Conservation (phyloP, 2,888 invertebrate genomes). For the Lucinisca nassula region DNA sequence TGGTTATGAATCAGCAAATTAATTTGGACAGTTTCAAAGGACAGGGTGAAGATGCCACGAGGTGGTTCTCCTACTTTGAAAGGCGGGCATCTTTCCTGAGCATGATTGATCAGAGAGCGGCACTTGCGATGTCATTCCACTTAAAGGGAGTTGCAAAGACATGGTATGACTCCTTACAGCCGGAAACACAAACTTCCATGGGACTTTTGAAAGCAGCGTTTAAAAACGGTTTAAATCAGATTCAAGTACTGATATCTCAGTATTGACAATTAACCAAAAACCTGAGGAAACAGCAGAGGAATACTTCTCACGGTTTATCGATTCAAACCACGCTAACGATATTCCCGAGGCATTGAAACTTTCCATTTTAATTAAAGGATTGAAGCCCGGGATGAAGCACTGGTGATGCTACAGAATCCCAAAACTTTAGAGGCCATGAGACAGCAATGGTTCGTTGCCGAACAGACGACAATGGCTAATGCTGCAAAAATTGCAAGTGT, state of each 20-base stretch:
- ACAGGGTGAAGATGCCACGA: neutral
- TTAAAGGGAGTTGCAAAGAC: neutral
- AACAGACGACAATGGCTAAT: neutral
- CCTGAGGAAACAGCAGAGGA: neutral
- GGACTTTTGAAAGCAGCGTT: neutral
- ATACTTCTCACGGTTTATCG: conserved; percentile 7
- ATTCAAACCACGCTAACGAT: neutral
- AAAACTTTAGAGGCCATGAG: neutral
- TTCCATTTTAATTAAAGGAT: neutral
- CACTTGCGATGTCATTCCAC: neutral
- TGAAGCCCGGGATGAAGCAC: neutral
- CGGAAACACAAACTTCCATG: neutral
- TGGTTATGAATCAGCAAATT: neutral
- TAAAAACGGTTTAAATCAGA: neutral
- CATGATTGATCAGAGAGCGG: neutral
- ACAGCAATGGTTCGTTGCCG: neutral
- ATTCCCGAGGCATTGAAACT: neutral
- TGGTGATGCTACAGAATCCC: neutral
- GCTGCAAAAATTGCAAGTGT: neutral
- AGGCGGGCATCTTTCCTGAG: neutral
- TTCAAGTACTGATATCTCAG: neutral
- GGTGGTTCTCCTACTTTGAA: neutral
- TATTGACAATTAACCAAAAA: neutral
- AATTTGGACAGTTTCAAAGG: neutral
- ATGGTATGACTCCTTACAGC: neutral